These are phyloP conservation scores for Callionymus lyra DNA, from an alignment of 2,113 vertebrate species.

Conservation along the genomic window DNA sequence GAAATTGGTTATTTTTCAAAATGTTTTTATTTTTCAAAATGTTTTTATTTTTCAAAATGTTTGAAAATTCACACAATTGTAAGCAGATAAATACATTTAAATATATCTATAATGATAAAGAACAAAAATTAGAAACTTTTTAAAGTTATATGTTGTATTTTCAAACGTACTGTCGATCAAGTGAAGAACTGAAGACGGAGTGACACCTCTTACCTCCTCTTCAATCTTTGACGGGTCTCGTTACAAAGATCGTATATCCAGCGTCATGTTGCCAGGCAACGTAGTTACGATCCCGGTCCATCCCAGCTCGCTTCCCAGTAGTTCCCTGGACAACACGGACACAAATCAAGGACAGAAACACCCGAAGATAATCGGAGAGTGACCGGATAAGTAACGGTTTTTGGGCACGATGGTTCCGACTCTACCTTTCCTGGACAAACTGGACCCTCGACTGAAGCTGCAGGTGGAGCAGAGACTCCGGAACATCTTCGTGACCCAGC, in stretches of 20 bases:
- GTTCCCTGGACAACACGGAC: conserved; percentile 51
- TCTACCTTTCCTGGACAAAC: conserved; percentile 29
- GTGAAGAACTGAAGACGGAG: neutral
- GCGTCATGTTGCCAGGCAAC: conserved; percentile 45
- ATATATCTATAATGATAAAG: too few species aligned
- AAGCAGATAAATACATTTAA: too few species aligned
- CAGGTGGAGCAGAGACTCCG: conserved; percentile 49
- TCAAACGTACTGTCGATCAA: too few species aligned
- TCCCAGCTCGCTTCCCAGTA: conserved; percentile 25
- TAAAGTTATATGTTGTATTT: too few species aligned
- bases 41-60: too few species aligned
- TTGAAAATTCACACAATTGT: too few species aligned
- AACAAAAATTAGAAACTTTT: too few species aligned
- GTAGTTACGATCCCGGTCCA: conserved; percentile 27
- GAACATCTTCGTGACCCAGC: conserved; percentile 68
- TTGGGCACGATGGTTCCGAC: conserved; percentile 35
- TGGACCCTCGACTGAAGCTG: conserved; percentile 49
- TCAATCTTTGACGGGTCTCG: conserved; percentile 4
- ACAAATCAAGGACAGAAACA: conserved; percentile 37
- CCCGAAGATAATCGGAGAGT: conserved; percentile 22
- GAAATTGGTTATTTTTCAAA: too few species aligned
- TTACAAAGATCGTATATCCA: conserved; percentile 22
- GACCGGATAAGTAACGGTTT: too few species aligned
- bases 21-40: too few species aligned
- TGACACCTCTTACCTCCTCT: conserved; percentile 4